Conservation (phyloP, 2,888 invertebrate genomes). For the Ceratothoa steindachneri region DNA sequence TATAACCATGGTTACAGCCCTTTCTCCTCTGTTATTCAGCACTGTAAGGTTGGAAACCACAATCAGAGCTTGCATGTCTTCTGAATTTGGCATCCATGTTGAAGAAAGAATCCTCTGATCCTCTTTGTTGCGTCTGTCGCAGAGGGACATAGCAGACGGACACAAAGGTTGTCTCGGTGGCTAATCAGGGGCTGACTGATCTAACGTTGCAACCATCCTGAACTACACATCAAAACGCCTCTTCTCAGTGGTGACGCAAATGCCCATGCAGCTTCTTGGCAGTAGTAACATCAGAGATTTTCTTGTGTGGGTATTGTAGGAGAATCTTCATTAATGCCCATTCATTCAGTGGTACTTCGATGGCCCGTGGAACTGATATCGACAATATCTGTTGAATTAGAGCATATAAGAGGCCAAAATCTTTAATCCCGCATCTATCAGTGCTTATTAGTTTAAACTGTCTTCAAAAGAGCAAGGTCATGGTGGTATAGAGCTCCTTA, state of each 20-base stretch:
- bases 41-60: neutral
- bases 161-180: neutral
- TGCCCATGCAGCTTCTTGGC: neutral
- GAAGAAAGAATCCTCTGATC: neutral
- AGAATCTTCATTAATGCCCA: neutral
- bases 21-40: neutral
- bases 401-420: no score
- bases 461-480: no score
- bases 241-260: neutral
- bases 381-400: no score
- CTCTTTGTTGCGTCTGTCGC: neutral
- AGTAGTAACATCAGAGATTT: neutral
- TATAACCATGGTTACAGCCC: neutral
- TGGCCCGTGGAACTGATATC: neutral
- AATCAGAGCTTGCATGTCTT: neutral
- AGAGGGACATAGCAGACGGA: no score
- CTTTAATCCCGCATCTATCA: no score
- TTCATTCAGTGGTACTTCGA: neutral
- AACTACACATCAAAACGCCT: neutral
- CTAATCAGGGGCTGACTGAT: neutral
- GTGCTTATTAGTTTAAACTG: no score
- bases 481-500: no score
- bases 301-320: neutral
- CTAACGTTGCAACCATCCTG: neutral
- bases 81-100: neutral